Evolutionary conservation across 30 jellyfish, hydroid and myxozoan genomes (phyloP).

Genomic region (Aurelia sp.): DNA sequence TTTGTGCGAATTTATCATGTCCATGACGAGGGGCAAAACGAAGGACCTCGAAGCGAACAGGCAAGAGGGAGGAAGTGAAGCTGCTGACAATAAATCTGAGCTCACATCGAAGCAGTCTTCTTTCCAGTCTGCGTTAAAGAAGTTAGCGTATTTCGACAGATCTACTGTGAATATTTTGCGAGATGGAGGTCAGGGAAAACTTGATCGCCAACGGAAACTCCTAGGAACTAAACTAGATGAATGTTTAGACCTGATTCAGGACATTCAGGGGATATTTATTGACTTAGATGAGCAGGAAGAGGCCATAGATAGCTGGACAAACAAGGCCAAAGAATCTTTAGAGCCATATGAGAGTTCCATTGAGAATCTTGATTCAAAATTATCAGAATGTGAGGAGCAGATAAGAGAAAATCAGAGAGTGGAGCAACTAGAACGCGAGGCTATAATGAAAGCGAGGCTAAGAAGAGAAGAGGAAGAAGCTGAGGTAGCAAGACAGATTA

Average conservation of each 20-base stretch:
- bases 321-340: not conserved
- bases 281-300: conserved; percentile 41
- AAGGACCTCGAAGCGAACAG: conserved; percentile 16
- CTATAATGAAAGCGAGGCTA: conserved; percentile 23
- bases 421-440: conserved; percentile 12
- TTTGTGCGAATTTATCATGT: conserved; percentile 29
- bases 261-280: conserved; percentile 36
- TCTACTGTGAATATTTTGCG: conserved; percentile 10
- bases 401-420: no score
- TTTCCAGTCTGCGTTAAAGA: conserved; percentile 27
- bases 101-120: conserved; percentile 8
- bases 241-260: conserved; percentile 48
- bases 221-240: conserved; percentile 39
- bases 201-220: conserved; percentile 34
- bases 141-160: conserved; percentile 43
- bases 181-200: conserved; percentile 9
- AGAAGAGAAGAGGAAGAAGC: conserved; percentile 38
- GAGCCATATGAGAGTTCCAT: conserved; percentile 38
- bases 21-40: conserved; percentile 60
- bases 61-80: not conserved
- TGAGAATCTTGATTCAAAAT: not conserved
- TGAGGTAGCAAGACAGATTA: conserved; percentile 39
- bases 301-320: conserved; percentile 44
- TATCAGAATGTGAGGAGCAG: conserved; percentile 24
- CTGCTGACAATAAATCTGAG: conserved; percentile 3